Percentiles rank a stretch among this genome's conserved stretches.
Evolutionary conservation across 2,797 vertebrate species (phyloP).

Genomic region (Notoglanidium macrostoma): DNA sequence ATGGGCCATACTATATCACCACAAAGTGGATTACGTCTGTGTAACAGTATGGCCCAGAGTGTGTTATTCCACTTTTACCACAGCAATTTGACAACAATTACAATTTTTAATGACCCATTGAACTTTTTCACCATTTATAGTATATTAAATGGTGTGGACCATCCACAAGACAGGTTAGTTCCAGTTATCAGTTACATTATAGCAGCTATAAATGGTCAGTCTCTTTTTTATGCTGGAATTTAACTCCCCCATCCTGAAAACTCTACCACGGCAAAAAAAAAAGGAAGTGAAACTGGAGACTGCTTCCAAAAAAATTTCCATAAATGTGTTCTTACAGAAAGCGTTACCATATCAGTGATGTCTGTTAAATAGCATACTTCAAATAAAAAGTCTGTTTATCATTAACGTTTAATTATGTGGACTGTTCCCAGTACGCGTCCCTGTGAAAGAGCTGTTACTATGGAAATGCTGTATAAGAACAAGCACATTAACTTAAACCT

Average conservation of each 20-base stretch:
- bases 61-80: neutral
- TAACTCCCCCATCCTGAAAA: too few species aligned
- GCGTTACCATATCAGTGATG: neutral
- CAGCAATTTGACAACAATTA: neutral
- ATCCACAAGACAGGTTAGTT: neutral
- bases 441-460: neutral
- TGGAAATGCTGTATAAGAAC: neutral
- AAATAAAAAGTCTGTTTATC: neutral
- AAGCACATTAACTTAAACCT: neutral
- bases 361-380: neutral
- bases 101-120: neutral
- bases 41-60: neutral
- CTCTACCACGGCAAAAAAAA: neutral
- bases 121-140: neutral
- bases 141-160: neutral
- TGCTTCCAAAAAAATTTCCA: neutral
- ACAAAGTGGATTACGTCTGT: neutral
- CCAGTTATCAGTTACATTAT: neutral
- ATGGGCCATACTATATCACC: neutral
- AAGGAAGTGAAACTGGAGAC: neutral
- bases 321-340: neutral
- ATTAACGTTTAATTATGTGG: neutral
- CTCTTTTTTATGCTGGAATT: neutral
- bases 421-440: neutral
- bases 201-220: neutral